Evolutionary conservation across 2,797 vertebrate genomes (phyloP), one percentile per base, ranked within the genome.

Genomic region (Rhyacichthys aspro): DNA sequence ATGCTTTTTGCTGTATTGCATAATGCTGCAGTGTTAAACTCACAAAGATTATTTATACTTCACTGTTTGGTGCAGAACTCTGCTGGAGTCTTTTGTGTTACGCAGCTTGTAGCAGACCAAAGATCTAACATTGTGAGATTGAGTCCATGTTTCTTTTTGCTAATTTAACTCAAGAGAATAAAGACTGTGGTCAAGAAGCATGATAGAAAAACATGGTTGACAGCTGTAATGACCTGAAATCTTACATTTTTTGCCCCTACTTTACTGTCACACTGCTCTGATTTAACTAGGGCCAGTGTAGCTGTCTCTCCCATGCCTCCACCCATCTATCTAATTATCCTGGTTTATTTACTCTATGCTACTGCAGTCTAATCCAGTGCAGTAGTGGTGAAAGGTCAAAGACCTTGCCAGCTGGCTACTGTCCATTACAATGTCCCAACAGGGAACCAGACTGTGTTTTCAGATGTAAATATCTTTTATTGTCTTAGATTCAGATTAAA

Each of bases 341-440:
- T 41, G 34, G 70, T 9, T 45, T 47, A 61, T 45, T 62, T 36
- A 28, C 37, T 66, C 33, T 7, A 7, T 46, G 18, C 53, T 43
- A 3, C 54, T 2, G 11, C 75, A 52, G 43, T 45, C 44, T 70
- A 57, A 61, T 74, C 69, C 69, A 49, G 43, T 37, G 48, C 55
- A 23, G 60, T 1, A 9, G 59, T 47, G 19, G 37, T 47, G 44
- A 64, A 44, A 71, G 73, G 73, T 76, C 63, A 70, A 1, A 36
- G 53, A 23, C 39, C 11, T 50, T 32, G 75, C 59, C 70, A 65
- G 55, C 56, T 77, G 83, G 61, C 63, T 69, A 1, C 43, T 2
- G 43, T 83, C 66, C 75, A 63, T 37, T 47, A 42, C 28, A 1
- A 8, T 5, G 14, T 59, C 60, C 41, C 63, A n/a, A 41, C 0